These are phyloP conservation scores for Nycticorax nycticorax DNA, from an alignment of 2,113 vertebrate genomes.

Conservation along the genomic window DNA sequence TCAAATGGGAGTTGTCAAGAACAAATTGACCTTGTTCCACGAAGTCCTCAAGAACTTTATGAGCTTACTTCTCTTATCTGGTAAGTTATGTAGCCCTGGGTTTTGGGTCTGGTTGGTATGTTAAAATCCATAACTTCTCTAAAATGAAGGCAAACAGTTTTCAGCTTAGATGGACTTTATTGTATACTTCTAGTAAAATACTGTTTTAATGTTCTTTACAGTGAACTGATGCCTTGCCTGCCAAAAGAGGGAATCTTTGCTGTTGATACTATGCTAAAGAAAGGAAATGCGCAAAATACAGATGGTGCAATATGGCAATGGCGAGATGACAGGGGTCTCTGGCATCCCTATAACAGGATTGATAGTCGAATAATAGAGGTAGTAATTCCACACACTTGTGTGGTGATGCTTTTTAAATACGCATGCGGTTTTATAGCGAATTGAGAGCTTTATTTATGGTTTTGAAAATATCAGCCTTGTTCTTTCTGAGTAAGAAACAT, in stretches of 20 bases:
- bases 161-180: background rate
- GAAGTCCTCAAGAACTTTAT: constrained; percentile 97
- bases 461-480: background rate
- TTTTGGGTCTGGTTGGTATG: background rate
- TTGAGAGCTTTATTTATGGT: background rate
- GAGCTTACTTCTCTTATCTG: constrained; percentile 98
- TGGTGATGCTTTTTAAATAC: background rate
- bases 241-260: constrained; percentile 99
- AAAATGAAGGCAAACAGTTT: background rate
- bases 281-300: constrained; percentile 95
- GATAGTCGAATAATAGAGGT: constrained; percentile 99
- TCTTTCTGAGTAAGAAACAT: background rate
- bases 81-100: constrained; percentile 69
- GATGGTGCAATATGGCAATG: constrained; percentile 98
- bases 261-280: constrained; percentile 97
- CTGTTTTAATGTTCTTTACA: constrained; percentile 66
- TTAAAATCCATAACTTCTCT: background rate
- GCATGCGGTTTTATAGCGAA: background rate
- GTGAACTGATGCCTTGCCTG: constrained; percentile 98
- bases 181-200: constrained; percentile 19
- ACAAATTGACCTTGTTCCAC: constrained; percentile 95
- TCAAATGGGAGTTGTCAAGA: constrained; percentile 98
- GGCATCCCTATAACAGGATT: constrained; percentile 98
- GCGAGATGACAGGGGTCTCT: constrained; percentile 95
- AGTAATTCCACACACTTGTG: constrained; percentile 49